Base-by-base conservation (phyloP, 2,888 invertebrate species). In the Nephrocerus scutellatus region DNA sequence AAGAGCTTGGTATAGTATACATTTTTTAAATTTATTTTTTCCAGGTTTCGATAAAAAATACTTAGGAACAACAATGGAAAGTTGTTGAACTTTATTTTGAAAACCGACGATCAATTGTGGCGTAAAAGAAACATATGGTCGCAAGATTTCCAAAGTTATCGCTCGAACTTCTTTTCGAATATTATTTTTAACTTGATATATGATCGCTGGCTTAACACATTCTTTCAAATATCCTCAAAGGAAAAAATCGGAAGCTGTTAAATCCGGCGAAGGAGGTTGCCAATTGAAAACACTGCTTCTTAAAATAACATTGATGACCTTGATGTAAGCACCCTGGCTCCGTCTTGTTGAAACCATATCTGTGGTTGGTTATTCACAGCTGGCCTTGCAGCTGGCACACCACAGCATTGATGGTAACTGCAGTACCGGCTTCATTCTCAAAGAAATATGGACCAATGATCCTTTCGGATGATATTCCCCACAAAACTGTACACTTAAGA, bases 401-500 rank as follows among this genome's bases (percentile, higher is more conserved):
- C n/a, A n/a, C 23, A n/a, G n/a, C 4, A n/a, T 21, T 14, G 22
- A 3, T n/a, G 10, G 24, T 19, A 10, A 16, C 6, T 10, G 3
- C 8, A 10, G 6, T 5, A 10, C 9, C 20, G 20, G 5, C 23
- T 23, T 3, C 23, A 19, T 20, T 31, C n/a, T 10, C 8, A 19
- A 31, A 31, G 12, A 34, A 23, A 33, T 22, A 33, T 33, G 24
- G 33, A 8, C 24, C 33, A 24, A 33, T 35, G 12, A 35, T 35
- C 35, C 30, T 30, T 37, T 37, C 30, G 4, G 30, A 25, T 12
- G 20, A 36, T 21, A 36, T 15, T 18, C 14, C 36, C 8, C 29
- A 34, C 25, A 14, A 34, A 24, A 24, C 25, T 25, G 34, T 34
- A 24, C 25, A 34, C 29, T 20, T 20, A 29, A 36, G 29, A 18